Evolutionary conservation across 2,888 invertebrate genomes (phyloP).

Genomic region (Plagodis dolabraria): DNA sequence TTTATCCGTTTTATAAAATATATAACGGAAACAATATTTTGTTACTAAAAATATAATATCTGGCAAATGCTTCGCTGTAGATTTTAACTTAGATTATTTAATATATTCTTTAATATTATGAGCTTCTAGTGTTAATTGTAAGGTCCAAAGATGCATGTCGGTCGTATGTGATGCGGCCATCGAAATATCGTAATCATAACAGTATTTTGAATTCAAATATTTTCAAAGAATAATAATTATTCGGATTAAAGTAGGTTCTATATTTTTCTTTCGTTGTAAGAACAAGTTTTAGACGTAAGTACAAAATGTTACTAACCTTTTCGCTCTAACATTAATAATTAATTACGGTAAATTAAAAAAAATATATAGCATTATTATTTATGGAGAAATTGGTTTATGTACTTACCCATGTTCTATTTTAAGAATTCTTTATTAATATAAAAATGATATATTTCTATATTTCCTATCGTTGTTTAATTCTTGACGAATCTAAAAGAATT

Average conservation of each 20-base stretch:
- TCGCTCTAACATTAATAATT: constrained; percentile 60
- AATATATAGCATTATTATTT: constrained; percentile 51
- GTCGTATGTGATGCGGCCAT: constrained; percentile 66
- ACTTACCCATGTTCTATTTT: constrained; percentile 69
- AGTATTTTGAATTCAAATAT: constrained; percentile 63
- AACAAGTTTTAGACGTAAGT: constrained; percentile 71
- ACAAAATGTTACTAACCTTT: constrained; percentile 75
- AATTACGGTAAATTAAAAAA: constrained; percentile 49
- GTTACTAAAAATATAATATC: constrained; percentile 63
- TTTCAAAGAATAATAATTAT: constrained; percentile 50
- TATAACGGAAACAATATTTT: constrained; percentile 48
- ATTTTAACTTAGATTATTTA: constrained; percentile 64
- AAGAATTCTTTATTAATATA: constrained; percentile 54
- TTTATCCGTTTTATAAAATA: constrained; percentile 52
- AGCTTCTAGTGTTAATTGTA: constrained; percentile 73
- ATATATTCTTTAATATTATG: constrained; percentile 57
- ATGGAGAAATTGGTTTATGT: constrained; percentile 75
- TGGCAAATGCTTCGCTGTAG: constrained; percentile 67
- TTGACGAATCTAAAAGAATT: constrained; percentile 57
- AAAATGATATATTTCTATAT: constrained; percentile 56
- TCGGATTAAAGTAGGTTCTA: constrained; percentile 49
- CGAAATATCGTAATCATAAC: constrained; percentile 61
- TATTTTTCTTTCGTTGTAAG: constrained; percentile 58
- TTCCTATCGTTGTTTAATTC: constrained; percentile 46
- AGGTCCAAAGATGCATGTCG: constrained; percentile 76